Conservation (phyloP, 2,888 invertebrate genomes). For the Chaitophorus viminalis region DNA sequence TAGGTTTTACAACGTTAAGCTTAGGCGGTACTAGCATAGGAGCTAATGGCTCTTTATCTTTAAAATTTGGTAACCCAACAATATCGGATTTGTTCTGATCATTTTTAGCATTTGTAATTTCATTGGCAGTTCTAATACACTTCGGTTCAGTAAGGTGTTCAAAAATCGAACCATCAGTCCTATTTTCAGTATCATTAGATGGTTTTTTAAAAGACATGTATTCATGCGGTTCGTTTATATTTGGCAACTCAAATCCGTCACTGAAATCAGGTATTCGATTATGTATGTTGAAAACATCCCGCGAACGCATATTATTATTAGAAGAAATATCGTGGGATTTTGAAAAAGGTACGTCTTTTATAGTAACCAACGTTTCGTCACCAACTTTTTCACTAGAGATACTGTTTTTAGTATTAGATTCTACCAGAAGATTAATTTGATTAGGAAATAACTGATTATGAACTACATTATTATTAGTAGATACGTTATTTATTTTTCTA, state of each 20-base stretch:
- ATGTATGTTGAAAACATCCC: slow-evolving; percentile 46
- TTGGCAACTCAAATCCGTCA: slow-evolving; percentile 48
- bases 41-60: slow-evolving; percentile 55
- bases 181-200: slow-evolving; percentile 5
- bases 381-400: not conserved
- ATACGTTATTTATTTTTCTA: slow-evolving; percentile 4
- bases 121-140: not conserved
- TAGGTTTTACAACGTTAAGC: slow-evolving; percentile 53
- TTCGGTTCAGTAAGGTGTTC: slow-evolving; percentile 46
- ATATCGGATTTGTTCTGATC: slow-evolving; percentile 33
- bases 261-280: slow-evolving; percentile 55
- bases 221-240: not conserved
- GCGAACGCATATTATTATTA: slow-evolving; percentile 1
- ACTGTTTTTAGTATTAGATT: not conserved
- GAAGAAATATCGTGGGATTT: not conserved
- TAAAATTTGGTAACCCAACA: slow-evolving; percentile 46
- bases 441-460: slow-evolving; percentile 12
- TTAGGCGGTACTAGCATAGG: slow-evolving; percentile 32
- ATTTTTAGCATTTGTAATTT: not conserved
- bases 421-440: not conserved
- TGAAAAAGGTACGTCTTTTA: slow-evolving; percentile 32
- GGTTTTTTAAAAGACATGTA: slow-evolving; percentile 35
- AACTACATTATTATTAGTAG: slow-evolving; percentile 1
- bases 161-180: slow-evolving; percentile 54
- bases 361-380: not conserved